Base-by-base conservation (phyloP, 2,888 invertebrate genomes). In the Corbicula japonica region DNA sequence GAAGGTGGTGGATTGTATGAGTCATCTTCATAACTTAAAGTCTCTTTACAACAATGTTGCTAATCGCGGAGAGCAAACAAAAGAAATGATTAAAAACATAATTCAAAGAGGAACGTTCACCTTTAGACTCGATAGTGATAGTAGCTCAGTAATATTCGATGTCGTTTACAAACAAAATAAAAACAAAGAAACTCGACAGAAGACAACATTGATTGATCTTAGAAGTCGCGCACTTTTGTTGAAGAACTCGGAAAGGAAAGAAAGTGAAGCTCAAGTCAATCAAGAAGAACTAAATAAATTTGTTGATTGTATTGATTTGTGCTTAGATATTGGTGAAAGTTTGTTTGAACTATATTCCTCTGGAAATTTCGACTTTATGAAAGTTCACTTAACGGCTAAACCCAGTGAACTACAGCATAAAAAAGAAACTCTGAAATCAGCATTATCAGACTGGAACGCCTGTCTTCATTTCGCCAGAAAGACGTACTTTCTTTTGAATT, bases 41-140 rank as follows among this genome's bases (percentile, higher is more conserved):
- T 73, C 83, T 0, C 46, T 86, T 2, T 86, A 85, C 60, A 77
- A 80, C 10, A 81, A 82, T 76, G 83, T 86, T 32, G 86, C 86
- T 32, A 85, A 86, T 54, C 71, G 84, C 69, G 84, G 83, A 18
- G 84, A 83, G 52, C 74, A 76, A 28, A 86, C 84, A n/a, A 81
- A 73, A 56, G 83, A 86, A 58, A 78, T 77, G 1, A 79, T 86
- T 50, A 62, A 70, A 21, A 81, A 69, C 44, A 82, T 86, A 23
- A 23, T 83, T 5, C 26, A 44, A 5, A 68, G 48, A 2, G 86
- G 86, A 0, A 65, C 52, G 4, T 83, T 83, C 30, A 6, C 26
- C 15, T 82, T 86, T 34, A 5, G 21, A 30, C 18, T 84, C 1
- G 21, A 52, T 0, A 34, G 30, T 0, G n/a, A 69, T 0, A 26